Conservation (phyloP, 1,140 invertebrate genomes). For the Aphis gossypii region DNA sequence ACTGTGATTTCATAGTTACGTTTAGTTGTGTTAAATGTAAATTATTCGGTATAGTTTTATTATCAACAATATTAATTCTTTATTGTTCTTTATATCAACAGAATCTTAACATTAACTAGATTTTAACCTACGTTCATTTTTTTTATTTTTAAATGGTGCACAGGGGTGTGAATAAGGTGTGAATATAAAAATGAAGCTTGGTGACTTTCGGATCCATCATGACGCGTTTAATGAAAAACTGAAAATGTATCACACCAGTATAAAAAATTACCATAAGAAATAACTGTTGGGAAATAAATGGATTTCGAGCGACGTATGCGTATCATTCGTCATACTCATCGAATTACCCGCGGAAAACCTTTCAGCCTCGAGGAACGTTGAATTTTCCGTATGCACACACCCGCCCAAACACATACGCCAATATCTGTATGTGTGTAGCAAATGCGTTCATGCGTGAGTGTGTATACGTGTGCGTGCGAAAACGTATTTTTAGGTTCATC, state of each 20-base stretch:
- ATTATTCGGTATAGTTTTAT: not conserved
- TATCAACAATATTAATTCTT: not conserved
- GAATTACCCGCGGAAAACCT: conserved; percentile 36
- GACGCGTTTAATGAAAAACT: conserved; percentile 32
- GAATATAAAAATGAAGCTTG: not conserved
- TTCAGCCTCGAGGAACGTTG: not conserved
- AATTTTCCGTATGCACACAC: conserved; percentile 13
- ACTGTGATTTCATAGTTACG: not conserved
- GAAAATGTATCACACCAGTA: not conserved
- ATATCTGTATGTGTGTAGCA: not conserved
- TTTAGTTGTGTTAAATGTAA: not conserved
- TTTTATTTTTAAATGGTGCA: not conserved
- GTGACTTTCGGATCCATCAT: not conserved
- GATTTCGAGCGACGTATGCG: not conserved
- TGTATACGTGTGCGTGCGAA: not conserved
- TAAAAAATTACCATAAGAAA: conserved; percentile 52
- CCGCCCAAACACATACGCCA: not conserved
- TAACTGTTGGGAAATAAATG: conserved; percentile 49
- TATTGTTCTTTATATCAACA: not conserved
- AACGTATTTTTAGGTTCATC: conserved; percentile 22
- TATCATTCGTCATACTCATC: conserved; percentile 50
- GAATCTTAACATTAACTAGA: not conserved
- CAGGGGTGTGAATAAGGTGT: not conserved
- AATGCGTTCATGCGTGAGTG: not conserved
- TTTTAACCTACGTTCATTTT: not conserved